A percentile compares a stretch with the other conserved stretches of the same genome.
Conservation (phyloP, 2,888 invertebrate species). For the Masnerella sp. region DNA sequence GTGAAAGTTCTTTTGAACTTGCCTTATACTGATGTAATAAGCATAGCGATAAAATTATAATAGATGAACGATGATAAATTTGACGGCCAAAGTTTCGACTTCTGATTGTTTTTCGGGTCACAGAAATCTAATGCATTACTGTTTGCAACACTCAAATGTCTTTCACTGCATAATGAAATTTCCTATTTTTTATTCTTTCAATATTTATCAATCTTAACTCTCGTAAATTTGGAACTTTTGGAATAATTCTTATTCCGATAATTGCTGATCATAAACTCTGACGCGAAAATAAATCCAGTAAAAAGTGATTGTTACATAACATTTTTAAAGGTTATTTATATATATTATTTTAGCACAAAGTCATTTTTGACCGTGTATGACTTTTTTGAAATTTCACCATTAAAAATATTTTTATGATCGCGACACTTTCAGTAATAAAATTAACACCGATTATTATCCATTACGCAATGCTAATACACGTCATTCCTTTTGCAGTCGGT, state of each 20-base stretch:
- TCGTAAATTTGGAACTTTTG: too few species aligned
- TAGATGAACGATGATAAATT: slow-evolving; percentile 43
- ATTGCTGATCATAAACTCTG: too few species aligned
- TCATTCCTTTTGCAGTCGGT: slow-evolving; percentile 23
- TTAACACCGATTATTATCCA: slow-evolving; percentile 42
- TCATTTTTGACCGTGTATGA: too few species aligned
- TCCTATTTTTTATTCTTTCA: too few species aligned
- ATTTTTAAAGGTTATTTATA: too few species aligned
- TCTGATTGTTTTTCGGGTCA: slow-evolving; percentile 28
- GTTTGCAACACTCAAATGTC: too few species aligned
- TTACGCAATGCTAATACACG: slow-evolving; percentile 22
- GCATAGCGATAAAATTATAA: slow-evolving; percentile 48
- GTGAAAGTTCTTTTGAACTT: slow-evolving; percentile 45
- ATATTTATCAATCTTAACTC: too few species aligned
- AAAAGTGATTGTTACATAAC: too few species aligned
- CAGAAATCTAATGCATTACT: slow-evolving; percentile 21
- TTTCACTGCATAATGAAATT: too few species aligned
- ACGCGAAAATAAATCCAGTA: too few species aligned
- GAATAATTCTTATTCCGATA: too few species aligned
- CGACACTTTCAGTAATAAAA: slow-evolving; percentile 20
- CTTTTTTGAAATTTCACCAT: slow-evolving; percentile 11
- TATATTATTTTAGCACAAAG: too few species aligned
- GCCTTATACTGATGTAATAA: slow-evolving; percentile 43
- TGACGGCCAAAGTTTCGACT: slow-evolving; percentile 32
- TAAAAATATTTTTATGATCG: not conserved